Evolutionary conservation across 2,797 vertebrate genomes (phyloP).

Genomic region (Pantherophis vulpinus): DNA sequence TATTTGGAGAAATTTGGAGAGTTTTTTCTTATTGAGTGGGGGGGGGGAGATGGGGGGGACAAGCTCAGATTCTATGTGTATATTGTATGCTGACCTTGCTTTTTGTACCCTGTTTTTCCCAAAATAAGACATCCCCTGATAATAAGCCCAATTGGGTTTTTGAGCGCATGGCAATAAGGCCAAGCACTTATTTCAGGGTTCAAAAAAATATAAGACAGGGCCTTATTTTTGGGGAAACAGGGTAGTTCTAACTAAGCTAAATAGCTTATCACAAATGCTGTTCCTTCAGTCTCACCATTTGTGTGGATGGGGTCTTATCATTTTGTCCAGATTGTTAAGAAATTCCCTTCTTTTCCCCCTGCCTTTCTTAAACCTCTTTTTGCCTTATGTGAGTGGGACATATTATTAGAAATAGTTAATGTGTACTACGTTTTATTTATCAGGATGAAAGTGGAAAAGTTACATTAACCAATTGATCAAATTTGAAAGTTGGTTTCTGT

Average conservation of each 20-base stretch:
- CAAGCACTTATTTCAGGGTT: too few species aligned
- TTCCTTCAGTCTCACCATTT: background rate
- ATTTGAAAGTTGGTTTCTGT: background rate
- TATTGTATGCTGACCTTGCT: background rate
- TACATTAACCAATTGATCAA: background rate
- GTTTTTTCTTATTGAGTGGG: background rate
- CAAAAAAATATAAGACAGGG: too few species aligned
- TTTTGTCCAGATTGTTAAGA: background rate
- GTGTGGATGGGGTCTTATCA: background rate
- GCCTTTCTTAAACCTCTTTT: background rate
- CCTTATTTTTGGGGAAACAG: too few species aligned
- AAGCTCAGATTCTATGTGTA: background rate
- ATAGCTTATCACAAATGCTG: background rate
- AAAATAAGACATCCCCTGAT: too few species aligned
- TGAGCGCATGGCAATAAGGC: too few species aligned
- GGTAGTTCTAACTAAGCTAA: background rate
- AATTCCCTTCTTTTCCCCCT: background rate
- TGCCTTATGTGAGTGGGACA: background rate
- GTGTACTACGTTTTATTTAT: background rate
- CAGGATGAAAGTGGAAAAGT: background rate
- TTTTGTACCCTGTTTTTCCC: background rate
- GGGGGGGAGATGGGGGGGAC: background rate
- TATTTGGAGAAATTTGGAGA: background rate
- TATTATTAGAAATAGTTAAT: background rate
- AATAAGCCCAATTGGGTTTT: too few species aligned